Conservation (phyloP, 2,888 invertebrate species). For the Zhuqinia jingwanae region DNA sequence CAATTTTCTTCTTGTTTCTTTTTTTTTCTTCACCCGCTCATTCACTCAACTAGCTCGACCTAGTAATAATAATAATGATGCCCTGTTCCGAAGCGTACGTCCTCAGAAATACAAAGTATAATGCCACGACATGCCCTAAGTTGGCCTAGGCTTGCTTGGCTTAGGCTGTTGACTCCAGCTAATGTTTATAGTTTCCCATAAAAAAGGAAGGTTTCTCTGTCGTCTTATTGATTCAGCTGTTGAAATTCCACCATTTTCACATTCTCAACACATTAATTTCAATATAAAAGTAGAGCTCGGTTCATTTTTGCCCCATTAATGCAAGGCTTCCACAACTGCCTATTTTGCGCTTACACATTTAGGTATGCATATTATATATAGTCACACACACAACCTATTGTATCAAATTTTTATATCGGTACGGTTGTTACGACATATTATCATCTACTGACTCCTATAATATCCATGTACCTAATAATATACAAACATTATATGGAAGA, state of each 20-base stretch:
- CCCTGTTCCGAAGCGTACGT: too few species aligned
- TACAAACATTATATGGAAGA: too few species aligned
- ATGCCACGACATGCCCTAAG: neutral
- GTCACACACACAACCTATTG: too few species aligned
- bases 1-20: neutral
- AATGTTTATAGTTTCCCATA: constrained; percentile 27
- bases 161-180: constrained; percentile 40
- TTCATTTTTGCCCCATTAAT: constrained; percentile 1
- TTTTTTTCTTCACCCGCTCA: neutral
- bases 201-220: neutral
- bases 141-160: neutral
- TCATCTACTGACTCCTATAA: too few species aligned
- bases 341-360: too few species aligned
- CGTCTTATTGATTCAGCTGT: constrained; percentile 64
- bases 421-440: too few species aligned
- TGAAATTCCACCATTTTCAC: constrained; percentile 56
- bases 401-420: too few species aligned
- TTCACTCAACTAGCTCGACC: neutral
- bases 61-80: too few species aligned
- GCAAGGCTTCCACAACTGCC: neutral
- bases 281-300: constrained; percentile 5
- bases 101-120: too few species aligned
- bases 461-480: too few species aligned
- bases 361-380: too few species aligned
- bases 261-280: constrained; percentile 50